Evolutionary conservation across 2,797 vertebrate genomes (phyloP).

Genomic region (Spondyliosoma cantharus): DNA sequence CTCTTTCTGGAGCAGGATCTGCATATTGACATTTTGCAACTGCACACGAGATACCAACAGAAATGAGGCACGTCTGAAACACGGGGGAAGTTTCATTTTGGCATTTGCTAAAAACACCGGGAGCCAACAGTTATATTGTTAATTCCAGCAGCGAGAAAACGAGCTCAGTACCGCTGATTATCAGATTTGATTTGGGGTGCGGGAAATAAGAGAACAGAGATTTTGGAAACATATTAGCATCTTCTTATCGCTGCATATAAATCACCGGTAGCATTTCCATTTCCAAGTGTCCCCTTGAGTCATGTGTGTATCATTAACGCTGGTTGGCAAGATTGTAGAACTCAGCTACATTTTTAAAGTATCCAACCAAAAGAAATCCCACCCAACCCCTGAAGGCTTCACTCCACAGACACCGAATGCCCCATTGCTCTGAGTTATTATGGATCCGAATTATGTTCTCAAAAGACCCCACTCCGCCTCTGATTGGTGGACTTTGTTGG

Average conservation of each 20-base stretch:
- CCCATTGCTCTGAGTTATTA: too few species aligned
- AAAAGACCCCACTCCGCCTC: too few species aligned
- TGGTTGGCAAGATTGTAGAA: too few species aligned
- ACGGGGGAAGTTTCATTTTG: conserved; percentile 18
- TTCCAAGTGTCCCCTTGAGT: conserved; percentile 16
- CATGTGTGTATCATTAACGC: neutral
- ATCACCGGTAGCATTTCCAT: neutral
- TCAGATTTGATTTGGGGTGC: conserved; percentile 21
- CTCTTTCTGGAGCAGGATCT: conserved; percentile 23
- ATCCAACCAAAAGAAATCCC: too few species aligned
- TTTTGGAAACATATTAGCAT: conserved; percentile 29
- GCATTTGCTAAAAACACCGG: conserved; percentile 24
- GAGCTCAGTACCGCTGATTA: conserved; percentile 20
- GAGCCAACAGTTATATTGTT: conserved; percentile 12
- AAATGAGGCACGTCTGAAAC: conserved; percentile 28
- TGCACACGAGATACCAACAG: conserved; percentile 9
- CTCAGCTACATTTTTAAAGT: too few species aligned
- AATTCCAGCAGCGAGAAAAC: conserved; percentile 4
- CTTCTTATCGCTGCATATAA: conserved; percentile 40
- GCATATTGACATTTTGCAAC: conserved; percentile 43
- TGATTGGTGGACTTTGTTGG: too few species aligned
- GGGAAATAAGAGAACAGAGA: conserved; percentile 1
- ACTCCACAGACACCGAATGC: too few species aligned
- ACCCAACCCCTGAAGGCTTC: too few species aligned
- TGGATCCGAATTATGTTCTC: too few species aligned